These are phyloP conservation scores for Antechinus flavipes DNA, from an alignment of 2,113 vertebrate genomes.

Conservation along the genomic window DNA sequence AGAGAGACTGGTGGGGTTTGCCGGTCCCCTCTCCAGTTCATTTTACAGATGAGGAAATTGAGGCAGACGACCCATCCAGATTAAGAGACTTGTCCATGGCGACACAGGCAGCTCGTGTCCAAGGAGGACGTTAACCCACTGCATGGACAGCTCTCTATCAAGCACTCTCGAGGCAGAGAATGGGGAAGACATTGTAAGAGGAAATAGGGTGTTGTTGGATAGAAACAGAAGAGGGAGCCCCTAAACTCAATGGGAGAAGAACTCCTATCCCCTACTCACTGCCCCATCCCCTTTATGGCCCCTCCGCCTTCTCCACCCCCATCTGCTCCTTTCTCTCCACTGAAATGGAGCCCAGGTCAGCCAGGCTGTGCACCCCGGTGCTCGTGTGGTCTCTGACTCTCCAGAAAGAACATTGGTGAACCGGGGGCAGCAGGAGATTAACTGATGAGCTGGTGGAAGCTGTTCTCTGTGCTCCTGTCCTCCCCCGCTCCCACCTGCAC, in stretches of 20 bases:
- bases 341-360: conserved; percentile 50
- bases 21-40: background rate
- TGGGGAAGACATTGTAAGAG: background rate
- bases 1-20: background rate
- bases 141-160: too few species aligned
- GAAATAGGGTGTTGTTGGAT: conserved; percentile 6
- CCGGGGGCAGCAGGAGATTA: conserved; percentile 39
- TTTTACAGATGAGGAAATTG: background rate
- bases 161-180: background rate
- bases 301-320: background rate
- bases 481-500: background rate
- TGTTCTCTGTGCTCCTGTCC: conserved; percentile 18
- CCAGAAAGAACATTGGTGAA: conserved; percentile 52
- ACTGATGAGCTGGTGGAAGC: conserved; percentile 5
- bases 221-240: background rate
- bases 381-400: conserved; percentile 55
- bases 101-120: background rate
- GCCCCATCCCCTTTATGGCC: conserved; percentile 2
- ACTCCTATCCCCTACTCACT: conserved; percentile 55
- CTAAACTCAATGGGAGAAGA: conserved; percentile 36
- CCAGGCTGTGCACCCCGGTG: conserved; percentile 51
- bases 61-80: background rate
- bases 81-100: background rate
- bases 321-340: conserved; percentile 69
- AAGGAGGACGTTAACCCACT: background rate